Evolutionary conservation across 2,113 vertebrate species (phyloP).

Genomic region (Anseranas semipalmata): DNA sequence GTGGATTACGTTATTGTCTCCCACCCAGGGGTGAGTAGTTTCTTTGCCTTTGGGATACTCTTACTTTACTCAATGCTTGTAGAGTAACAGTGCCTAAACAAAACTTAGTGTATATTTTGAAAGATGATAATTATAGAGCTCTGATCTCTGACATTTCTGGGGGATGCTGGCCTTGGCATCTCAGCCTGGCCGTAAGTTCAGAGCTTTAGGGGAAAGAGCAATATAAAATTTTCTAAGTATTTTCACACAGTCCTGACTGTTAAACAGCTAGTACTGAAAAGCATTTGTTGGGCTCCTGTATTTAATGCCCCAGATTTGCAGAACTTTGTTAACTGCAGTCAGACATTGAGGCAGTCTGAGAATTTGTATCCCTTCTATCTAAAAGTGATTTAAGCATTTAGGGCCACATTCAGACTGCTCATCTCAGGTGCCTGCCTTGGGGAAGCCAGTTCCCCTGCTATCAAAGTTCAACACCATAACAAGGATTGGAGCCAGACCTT

Average conservation of each 20-base stretch:
- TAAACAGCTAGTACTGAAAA: not conserved
- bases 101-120: accelerated
- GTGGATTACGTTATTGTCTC: accelerated
- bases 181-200: not conserved
- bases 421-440: not conserved
- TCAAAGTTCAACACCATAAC: accelerated
- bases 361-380: not conserved
- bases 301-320: accelerated
- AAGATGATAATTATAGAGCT: not conserved
- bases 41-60: not conserved
- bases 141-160: not conserved
- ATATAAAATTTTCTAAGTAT: not conserved
- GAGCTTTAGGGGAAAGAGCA: not conserved
- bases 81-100: not conserved
- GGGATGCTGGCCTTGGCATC: not conserved
- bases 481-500: not conserved
- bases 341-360: not conserved
- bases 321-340: not conserved
- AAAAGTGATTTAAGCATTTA: not conserved
- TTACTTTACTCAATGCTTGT: not conserved
- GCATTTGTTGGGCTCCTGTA: not conserved
- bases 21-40: not conserved
- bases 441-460: not conserved
- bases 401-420: not conserved
- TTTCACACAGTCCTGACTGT: not conserved